These are phyloP conservation scores for Esox lucius DNA, from an alignment of 2,797 vertebrate genomes.

Conservation along the genomic window DNA sequence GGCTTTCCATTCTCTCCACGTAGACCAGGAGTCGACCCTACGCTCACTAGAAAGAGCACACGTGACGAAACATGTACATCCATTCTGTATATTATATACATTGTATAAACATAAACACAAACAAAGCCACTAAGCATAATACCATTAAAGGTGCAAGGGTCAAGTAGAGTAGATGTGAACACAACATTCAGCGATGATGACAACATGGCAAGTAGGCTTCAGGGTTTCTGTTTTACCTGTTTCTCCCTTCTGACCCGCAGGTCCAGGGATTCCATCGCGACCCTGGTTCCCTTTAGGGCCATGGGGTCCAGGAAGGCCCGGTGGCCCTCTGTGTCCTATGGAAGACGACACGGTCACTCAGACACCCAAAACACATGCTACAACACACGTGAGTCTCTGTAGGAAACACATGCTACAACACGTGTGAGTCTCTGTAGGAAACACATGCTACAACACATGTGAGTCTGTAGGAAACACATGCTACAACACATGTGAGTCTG, in stretches of 20 bases:
- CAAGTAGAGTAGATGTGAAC: not conserved
- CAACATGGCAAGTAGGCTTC: not conserved
- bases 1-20: constrained; percentile 62
- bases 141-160: not conserved
- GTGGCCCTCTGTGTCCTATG: constrained; percentile 73
- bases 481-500: no score
- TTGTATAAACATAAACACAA: no score
- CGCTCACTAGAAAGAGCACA: constrained; percentile 35
- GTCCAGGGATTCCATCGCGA: constrained; percentile 84
- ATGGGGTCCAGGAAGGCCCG: constrained; percentile 69
- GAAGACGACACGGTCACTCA: not conserved
- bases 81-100: no score
- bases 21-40: constrained; percentile 35
- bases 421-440: no score
- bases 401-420: no score
- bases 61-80: not conserved
- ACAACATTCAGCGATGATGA: not conserved
- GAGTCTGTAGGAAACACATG: no score
- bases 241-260: constrained; percentile 84
- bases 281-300: constrained; percentile 86
- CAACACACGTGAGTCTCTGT: no score
- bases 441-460: no score
- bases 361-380: not conserved
- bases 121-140: not conserved
- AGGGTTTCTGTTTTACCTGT: constrained; percentile 41